These are phyloP conservation scores for Gasteruption jaculator DNA, from an alignment of 2,888 invertebrate genomes.

Conservation along the genomic window DNA sequence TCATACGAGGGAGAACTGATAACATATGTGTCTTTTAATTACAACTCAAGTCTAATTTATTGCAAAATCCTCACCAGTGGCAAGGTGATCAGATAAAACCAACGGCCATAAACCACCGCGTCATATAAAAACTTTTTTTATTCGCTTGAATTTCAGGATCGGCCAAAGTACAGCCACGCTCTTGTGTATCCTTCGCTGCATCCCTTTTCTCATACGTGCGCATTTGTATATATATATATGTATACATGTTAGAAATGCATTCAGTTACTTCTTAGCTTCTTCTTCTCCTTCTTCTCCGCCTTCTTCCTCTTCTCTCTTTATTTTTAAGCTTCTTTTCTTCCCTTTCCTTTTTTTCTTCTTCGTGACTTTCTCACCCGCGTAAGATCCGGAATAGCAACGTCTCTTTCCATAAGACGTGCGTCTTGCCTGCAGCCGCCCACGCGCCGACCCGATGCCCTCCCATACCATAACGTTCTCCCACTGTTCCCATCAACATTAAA, in stretches of 20 bases:
- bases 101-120: constrained; percentile 45
- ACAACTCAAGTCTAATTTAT: constrained; percentile 44
- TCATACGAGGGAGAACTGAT: constrained; percentile 5
- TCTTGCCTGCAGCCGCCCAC: constrained; percentile 52
- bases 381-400: constrained; percentile 26
- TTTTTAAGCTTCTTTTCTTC: constrained; percentile 14
- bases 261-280: too few relatives aligned
- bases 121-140: constrained; percentile 45
- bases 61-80: constrained; percentile 48
- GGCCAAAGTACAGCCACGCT: constrained; percentile 2
- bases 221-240: too few relatives aligned
- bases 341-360: constrained; percentile 17
- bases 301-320: constrained; percentile 13
- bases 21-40: constrained; percentile 38
- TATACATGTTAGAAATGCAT: too few relatives aligned
- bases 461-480: constrained; percentile 38
- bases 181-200: constrained; percentile 2
- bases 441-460: constrained; percentile 49
- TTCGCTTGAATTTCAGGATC: too few relatives aligned
- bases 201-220: too few relatives aligned
- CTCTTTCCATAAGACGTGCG: constrained; percentile 44
- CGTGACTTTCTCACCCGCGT: constrained; percentile 25
- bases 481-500: too few relatives aligned
- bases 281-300: constrained; percentile 15
- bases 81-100: constrained; percentile 48